These are phyloP conservation scores for Tapirus terrestris DNA, from an alignment of 2,113 vertebrate genomes.

Conservation along the genomic window DNA sequence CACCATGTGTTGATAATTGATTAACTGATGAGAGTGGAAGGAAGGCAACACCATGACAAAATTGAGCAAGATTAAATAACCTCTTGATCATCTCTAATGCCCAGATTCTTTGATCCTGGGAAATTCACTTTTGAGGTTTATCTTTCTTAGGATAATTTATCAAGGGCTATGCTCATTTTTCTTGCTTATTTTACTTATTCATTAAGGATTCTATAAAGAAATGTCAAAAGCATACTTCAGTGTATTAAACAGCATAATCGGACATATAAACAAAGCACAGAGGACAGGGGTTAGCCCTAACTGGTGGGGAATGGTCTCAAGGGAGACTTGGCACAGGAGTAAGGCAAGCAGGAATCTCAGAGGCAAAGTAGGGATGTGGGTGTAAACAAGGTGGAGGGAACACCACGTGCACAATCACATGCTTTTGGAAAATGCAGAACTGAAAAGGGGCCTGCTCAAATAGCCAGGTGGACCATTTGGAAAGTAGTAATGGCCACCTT, in stretches of 20 bases:
- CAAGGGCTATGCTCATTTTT: neutral
- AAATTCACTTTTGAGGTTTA: neutral
- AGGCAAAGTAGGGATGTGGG: rapidly evolving
- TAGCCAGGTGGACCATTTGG: neutral
- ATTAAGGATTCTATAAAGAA: neutral
- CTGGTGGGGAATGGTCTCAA: neutral
- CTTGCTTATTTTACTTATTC: neutral
- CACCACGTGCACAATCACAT: rapidly evolving
- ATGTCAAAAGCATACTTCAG: neutral
- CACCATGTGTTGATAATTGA: neutral
- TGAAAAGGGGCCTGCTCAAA: rapidly evolving
- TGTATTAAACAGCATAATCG: neutral
- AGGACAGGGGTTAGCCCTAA: rapidly evolving
- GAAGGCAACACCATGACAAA: neutral
- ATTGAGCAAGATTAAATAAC: rapidly evolving
- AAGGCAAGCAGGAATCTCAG: neutral
- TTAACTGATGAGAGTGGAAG: rapidly evolving
- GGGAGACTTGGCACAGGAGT: neutral
- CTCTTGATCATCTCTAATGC: neutral
- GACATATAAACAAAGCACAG: neutral
- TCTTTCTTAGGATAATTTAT: neutral
- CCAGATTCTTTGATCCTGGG: neutral
- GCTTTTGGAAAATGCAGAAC: neutral
- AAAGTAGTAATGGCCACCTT: neutral
- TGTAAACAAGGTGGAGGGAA: neutral